Percentiles rank a stretch among this genome's conserved stretches.
phyloP scores from a whole-genome alignment of 2,113 vertebrate genomes.

The Condylura cristata region DNA sequence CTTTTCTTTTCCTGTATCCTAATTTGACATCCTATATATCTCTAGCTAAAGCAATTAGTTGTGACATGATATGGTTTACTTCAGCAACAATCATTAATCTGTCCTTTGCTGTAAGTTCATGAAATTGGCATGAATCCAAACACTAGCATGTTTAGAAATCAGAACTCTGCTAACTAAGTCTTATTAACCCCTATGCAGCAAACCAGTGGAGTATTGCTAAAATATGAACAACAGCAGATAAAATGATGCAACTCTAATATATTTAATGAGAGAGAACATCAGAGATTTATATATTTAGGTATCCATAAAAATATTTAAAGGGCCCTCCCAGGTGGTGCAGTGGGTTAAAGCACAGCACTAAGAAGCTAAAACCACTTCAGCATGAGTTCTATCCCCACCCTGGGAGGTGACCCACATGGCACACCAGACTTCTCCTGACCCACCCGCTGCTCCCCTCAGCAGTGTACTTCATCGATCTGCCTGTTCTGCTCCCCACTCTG shows the following conservation, averaged over 20 bases:
- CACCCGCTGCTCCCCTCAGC: no score
- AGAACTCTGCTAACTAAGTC: not conserved
- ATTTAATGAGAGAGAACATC: no score
- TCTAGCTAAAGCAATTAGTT: not conserved
- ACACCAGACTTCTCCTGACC: no score
- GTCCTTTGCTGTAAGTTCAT: not conserved
- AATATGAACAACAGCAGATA: not conserved
- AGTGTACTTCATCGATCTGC: no score
- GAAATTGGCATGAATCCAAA: not conserved
- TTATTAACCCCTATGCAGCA: slow-evolving; percentile 29
- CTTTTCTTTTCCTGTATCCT: not conserved
- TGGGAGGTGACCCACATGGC: no score
- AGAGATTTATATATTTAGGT: not conserved
- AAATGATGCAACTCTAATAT: no score
- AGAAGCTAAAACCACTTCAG: no score
- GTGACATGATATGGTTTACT: not conserved
- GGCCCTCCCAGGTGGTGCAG: no score
- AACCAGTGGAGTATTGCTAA: not conserved
- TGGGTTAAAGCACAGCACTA: no score
- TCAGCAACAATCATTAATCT: slow-evolving; percentile 28
- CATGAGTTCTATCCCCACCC: no score
- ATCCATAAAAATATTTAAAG: not conserved
- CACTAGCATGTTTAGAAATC: not conserved
- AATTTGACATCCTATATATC: not conserved
- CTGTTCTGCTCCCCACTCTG: no score